Base-by-base conservation (phyloP, 64 coral and sea anemone species). In the Catalaphyllia jardinei region DNA sequence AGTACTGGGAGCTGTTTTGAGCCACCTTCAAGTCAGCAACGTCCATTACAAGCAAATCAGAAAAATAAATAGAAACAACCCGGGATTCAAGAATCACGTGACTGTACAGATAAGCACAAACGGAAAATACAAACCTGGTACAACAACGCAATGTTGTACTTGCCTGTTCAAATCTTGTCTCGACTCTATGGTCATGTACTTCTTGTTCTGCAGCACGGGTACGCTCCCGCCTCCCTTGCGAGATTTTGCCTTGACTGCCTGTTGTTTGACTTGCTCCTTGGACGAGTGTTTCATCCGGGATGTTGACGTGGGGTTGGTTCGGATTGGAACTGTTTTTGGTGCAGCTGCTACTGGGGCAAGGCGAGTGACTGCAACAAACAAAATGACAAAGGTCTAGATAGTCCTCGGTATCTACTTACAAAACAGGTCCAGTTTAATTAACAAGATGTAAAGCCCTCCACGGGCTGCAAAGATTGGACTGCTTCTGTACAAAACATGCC, bases 221-320 rank as follows among this genome's bases (percentile, higher is more conserved):
- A 55, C 75, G 39, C 38, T 42, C 0, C 42, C 82, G 30, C 31
- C 64, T 59, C 73, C 38, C 78, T 97, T 97, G 59, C 86, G 93
- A 2, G 71, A 77, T 76, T 93, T 97, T 73, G 92, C 71, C 60
- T 93, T 93, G 60, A 78, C 78, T 29, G 87, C 67, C 71, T 97
- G 95, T 61, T 97, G 95, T 60, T 97, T 97, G 24, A 91, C 92
- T 63, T 97, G 90, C 46, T 97, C 95, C 39, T 97, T 97, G 0
- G 95, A 97, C 1, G 95, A 97, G 64, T 97, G 95, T 31, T 97
- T 97, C 95, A 97, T 97, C 67, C 87, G 89, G 29, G 95, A 89
- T 75, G 95, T 75, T 77, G 59, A 83, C 57, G 82, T 75, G 1
- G 87, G 30, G 30, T 65, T 77, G 50, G 72, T 67, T 33, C 92